A percentile compares a stretch with the other conserved stretches of the same genome.
Conservation (phyloP, 2,797 vertebrate genomes). For the Menidia menidia region DNA sequence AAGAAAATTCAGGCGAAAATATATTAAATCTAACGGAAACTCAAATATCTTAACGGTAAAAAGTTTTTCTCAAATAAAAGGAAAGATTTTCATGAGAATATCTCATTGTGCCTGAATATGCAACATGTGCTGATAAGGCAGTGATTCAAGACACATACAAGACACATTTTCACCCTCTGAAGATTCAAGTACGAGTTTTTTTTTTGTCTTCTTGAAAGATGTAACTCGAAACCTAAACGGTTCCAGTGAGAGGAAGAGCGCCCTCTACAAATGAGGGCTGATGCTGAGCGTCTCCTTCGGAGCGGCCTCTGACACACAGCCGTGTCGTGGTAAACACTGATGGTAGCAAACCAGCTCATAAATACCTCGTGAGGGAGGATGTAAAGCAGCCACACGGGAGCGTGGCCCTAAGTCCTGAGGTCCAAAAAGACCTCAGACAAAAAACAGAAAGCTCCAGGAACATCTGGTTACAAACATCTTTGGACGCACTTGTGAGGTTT, state of each 20-base stretch:
- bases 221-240: constrained; percentile 21
- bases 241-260: constrained; percentile 32
- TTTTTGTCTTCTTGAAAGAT: constrained; percentile 24
- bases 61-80: constrained; percentile 3
- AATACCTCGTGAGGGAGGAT: constrained; percentile 22
- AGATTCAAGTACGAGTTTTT: constrained; percentile 50
- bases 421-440: neutral
- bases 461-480: constrained; percentile 38
- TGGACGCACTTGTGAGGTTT: constrained; percentile 19
- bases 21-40: constrained; percentile 6
- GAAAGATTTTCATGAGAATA: constrained; percentile 31
- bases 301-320: constrained; percentile 23
- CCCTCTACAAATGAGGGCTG: constrained; percentile 1
- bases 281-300: constrained; percentile 19
- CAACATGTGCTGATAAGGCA: constrained; percentile 46
- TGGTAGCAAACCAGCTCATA: constrained; percentile 33
- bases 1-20: constrained; percentile 27
- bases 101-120: constrained; percentile 31
- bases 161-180: constrained; percentile 16
- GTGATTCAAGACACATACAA: constrained; percentile 20
- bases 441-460: neutral
- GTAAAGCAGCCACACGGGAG: constrained; percentile 4
- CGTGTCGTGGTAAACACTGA: constrained; percentile 25
- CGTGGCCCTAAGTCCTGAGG: neutral
- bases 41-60: constrained; percentile 31